Evolutionary conservation across 1,140 invertebrate genomes (phyloP), one percentile per base, ranked within the genome.

Genomic region (Psix sp.): DNA sequence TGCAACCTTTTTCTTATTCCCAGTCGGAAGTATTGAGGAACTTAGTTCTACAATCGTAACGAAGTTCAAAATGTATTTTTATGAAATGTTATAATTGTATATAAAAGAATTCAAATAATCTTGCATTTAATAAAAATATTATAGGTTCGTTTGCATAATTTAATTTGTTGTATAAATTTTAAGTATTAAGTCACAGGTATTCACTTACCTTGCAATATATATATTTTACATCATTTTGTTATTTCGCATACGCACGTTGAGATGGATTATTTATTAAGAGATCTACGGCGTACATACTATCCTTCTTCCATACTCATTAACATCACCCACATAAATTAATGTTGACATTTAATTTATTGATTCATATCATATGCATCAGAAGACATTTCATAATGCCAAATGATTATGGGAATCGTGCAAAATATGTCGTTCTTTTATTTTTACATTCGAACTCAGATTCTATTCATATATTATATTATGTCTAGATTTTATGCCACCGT

Each of bases 71-170:
- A 14, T 43, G 59, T 65, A 65, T 65, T 54, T 65, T 65, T 65
- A 65, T 65, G 54, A 45, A 65, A 10, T 36, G 54, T 66, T 66
- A 66, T 66, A 42, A 33, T 46, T 66, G 62, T 66, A 66, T 13
- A 66, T 66, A 66, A 40, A 13, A 33, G 33, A 52, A 29, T 15
- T 18, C 45, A n/a, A 15, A 38, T 17, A 20, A n/a, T 38, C 48
- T 54, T 65, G 33, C 29, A 54, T 54, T 39, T 65, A 51, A 9
- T 46, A 46, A 46, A 38, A n/a, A 51, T 33, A 48, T 14, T 46
- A 38, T 45, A 14, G 9, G 31, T n/a, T 52, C 14, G 15, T 46
- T 43, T 45, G 43, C 11, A 6, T 54, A 21, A 13, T 33, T 63
- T 43, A 39, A 29, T 29, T 29, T 11, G 21, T 65, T 54, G 11